phyloP scores from a whole-genome alignment of 2,113 vertebrate genomes.

The Platysternon megacephalum region DNA sequence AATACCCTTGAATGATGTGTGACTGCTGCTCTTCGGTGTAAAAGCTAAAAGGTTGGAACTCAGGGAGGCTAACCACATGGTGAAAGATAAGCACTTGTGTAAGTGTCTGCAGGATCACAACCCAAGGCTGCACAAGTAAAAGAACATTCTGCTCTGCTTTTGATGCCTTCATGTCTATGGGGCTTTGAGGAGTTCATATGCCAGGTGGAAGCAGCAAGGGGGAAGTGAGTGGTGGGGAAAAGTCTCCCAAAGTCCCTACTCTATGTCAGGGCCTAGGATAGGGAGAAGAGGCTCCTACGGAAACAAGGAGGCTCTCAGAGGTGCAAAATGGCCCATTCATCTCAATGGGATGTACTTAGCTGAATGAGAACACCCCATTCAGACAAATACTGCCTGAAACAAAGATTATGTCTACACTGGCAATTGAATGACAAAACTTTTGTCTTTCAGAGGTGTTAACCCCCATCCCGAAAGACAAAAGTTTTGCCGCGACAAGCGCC shows the following conservation, averaged over 20 bases:
- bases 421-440: too few species aligned
- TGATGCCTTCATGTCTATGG: too few species aligned
- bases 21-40: background rate
- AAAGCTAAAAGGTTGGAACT: background rate
- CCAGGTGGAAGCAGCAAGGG: too few species aligned
- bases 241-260: background rate
- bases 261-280: background rate
- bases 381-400: background rate
- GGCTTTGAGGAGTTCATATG: too few species aligned
- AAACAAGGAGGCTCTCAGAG: background rate
- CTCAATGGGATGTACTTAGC: background rate
- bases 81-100: background rate
- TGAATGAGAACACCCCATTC: background rate
- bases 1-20: background rate
- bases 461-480: too few species aligned
- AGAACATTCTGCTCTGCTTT: background rate
- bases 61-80: background rate
- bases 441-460: too few species aligned
- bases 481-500: too few species aligned
- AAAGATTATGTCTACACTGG: too few species aligned
- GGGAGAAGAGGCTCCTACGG: background rate
- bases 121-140: background rate
- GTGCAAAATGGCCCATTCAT: background rate
- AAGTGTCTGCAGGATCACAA: background rate
- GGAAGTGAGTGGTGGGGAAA: too few species aligned